Base-by-base conservation (phyloP, 2,797 vertebrate genomes). In the Lindbergichthys nudifrons region DNA sequence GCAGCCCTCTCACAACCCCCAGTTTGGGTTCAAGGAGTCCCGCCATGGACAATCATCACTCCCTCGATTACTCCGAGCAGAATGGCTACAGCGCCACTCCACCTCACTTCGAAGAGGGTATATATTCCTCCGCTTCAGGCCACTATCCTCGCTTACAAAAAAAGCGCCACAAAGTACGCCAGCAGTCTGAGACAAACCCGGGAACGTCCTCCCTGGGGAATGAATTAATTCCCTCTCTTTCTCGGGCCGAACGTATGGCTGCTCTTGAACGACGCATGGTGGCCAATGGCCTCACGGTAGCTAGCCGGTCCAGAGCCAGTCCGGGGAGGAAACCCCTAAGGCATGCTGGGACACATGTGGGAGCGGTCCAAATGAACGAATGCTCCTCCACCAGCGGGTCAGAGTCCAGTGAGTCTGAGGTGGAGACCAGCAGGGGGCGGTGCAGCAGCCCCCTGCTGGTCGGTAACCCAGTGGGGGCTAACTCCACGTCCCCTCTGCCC, bases 371-470 rank as follows among this genome's bases (percentile, higher is more conserved):
- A 10, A 90, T 96, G 92, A 93, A 94, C 0, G 96, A 98, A 66
- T 93, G 93, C 79, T 95, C 94, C 67, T 95, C 93, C 13, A 97
- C 96, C 81, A 98, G 97, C 2, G 97, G 95, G 5, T 96, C 96
- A 0, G 97, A 98, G 79, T 97, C 97, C 42, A 97, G 97, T 0
- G 97, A 99, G 91, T 97, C 97, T 0, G 97, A 99, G 62, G 70
- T 75, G 48, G 94, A 94, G 77, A 92, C 92, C 0, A 93, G 93
- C 45, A 71, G 89, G 70, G 87, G 83, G 46, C 92, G 91, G 77
- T 85, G 95, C 36, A 90, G 92, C 73, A 88, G 90, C 80, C 93
- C 94, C 5, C 86, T 93, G 18, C 83, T 43, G 62, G 93, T 92
- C 18, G 82, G 91, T 26, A 93, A 94, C 70, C 90, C 94, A 0